A percentile compares a stretch with the other conserved stretches of the same genome.
phyloP scores from a whole-genome alignment of 2,797 vertebrate species.

The Erpetoichthys calabaricus region DNA sequence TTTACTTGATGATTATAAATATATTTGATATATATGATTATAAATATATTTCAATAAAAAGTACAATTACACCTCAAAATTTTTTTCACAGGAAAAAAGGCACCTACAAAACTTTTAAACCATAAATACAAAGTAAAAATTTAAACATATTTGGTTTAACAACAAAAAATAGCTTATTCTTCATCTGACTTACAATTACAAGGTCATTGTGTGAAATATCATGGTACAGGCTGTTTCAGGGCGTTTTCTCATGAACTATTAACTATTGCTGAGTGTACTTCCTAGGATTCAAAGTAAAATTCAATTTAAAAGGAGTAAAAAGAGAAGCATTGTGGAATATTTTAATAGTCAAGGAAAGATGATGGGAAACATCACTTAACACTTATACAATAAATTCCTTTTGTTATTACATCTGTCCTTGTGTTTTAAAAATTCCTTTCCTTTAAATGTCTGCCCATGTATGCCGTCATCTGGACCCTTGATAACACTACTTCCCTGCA shows the following conservation, averaged over 20 bases:
- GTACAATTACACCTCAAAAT: too few relatives aligned
- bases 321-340: constrained; percentile 12
- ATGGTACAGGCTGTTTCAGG: constrained; percentile 3
- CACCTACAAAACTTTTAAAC: too few relatives aligned
- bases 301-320: constrained; percentile 25
- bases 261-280: constrained; percentile 17
- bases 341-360: constrained; percentile 23
- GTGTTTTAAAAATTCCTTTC: constrained; percentile 27
- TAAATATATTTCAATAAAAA: too few relatives aligned
- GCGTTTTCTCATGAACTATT: constrained; percentile 2
- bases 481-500: neutral
- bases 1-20: neutral
- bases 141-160: neutral
- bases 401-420: constrained; percentile 27
- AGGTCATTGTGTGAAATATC: neutral
- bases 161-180: too few relatives aligned
- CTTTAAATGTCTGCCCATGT: neutral
- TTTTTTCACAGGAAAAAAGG: too few relatives aligned
- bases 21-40: neutral
- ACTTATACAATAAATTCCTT: constrained; percentile 21
- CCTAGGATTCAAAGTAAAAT: constrained; percentile 19
- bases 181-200: neutral
- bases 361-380: constrained; percentile 15
- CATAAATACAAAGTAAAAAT: neutral
- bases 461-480: neutral